phyloP scores from a whole-genome alignment of 2,888 invertebrate species.

The Limnephilus lunatus region DNA sequence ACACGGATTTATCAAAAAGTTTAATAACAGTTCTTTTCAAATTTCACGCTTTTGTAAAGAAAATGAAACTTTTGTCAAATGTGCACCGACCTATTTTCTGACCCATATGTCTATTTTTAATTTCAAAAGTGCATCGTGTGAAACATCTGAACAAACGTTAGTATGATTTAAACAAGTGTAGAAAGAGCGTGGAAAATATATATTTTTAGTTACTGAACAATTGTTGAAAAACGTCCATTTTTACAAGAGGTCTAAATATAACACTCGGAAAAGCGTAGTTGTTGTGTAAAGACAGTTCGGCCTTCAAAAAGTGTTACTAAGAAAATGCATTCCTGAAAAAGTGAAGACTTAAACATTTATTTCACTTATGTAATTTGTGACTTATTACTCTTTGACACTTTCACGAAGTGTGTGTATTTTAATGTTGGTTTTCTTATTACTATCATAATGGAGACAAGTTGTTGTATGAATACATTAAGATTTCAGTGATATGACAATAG shows the following conservation, averaged over 20 bases:
- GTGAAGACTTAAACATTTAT: background rate
- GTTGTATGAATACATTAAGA: background rate
- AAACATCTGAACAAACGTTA: background rate
- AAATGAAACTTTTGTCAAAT: background rate
- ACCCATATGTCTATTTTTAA: background rate
- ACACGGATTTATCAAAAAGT: background rate
- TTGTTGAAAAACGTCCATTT: background rate
- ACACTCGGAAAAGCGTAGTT: background rate
- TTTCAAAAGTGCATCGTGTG: background rate
- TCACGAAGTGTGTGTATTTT: background rate
- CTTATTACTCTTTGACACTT: background rate
- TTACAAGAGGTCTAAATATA: background rate
- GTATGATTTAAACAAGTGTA: background rate
- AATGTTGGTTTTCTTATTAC: background rate
- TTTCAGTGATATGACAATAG: background rate
- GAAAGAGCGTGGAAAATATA: background rate
- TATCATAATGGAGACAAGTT: background rate
- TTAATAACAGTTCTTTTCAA: background rate
- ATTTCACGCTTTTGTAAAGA: background rate
- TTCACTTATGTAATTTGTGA: background rate
- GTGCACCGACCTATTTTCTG: background rate
- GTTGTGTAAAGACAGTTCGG: background rate
- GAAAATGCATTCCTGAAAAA: background rate
- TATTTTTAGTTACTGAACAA: background rate
- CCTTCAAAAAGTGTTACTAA: background rate